Evolutionary conservation across 2,888 invertebrate genomes (phyloP).

Genomic region (Yponomeuta malinellus): DNA sequence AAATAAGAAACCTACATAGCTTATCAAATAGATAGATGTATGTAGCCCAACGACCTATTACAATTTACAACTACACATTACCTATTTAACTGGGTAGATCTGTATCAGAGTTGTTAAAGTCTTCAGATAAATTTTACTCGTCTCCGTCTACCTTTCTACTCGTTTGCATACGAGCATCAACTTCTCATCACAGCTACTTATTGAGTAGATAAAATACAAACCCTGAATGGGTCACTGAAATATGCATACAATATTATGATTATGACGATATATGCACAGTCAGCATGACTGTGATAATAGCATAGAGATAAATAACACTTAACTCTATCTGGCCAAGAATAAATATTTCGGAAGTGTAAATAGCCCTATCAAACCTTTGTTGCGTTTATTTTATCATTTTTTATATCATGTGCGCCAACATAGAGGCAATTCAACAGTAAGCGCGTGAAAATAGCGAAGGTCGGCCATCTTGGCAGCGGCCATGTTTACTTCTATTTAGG

Average conservation of each 20-base stretch:
- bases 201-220: background rate
- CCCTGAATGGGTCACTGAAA: background rate
- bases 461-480: conserved; percentile 66
- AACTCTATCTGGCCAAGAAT: too few relatives aligned
- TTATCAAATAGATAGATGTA: background rate
- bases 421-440: conserved; percentile 21
- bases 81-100: background rate
- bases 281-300: too few relatives aligned
- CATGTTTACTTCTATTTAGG: conserved; percentile 65
- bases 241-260: background rate
- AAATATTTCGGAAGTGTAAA: background rate
- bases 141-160: too few relatives aligned
- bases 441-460: conserved; percentile 68
- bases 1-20: background rate
- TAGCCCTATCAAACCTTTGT: background rate
- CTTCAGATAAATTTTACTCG: too few relatives aligned
- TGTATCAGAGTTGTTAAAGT: background rate
- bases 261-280: too few relatives aligned
- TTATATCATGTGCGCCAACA: background rate
- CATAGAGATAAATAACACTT: too few relatives aligned
- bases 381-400: background rate
- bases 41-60: background rate
- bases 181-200: background rate
- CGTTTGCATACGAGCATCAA: background rate
- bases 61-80: background rate